Evolutionary conservation across 2,113 vertebrate species (phyloP).

Genomic region (Cololabis saira): DNA sequence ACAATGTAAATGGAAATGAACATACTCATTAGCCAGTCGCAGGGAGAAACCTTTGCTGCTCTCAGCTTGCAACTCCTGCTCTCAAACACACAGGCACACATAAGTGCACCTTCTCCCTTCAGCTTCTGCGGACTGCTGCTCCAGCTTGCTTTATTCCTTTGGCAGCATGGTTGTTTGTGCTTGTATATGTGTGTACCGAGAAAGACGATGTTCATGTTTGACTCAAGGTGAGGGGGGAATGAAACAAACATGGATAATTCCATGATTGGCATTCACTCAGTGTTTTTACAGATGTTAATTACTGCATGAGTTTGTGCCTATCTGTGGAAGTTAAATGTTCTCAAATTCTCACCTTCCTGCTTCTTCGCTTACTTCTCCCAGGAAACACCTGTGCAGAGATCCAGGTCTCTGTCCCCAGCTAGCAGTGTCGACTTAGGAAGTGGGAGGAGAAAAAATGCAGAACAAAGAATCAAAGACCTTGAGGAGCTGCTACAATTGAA

Average conservation of each 20-base stretch:
- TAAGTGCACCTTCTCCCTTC: slow-evolving; percentile 58
- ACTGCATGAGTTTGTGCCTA: slow-evolving; percentile 84
- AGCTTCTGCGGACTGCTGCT: slow-evolving; percentile 86
- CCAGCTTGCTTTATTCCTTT: slow-evolving; percentile 92
- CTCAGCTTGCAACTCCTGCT: slow-evolving; percentile 77
- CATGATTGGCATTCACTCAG: slow-evolving; percentile 93
- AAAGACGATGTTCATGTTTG: slow-evolving; percentile 59
- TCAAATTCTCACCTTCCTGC: slow-evolving; percentile 80
- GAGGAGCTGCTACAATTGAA: slow-evolving; percentile 87
- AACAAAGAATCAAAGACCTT: slow-evolving; percentile 86
- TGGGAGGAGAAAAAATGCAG: slow-evolving; percentile 79
- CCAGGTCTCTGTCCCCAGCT: slow-evolving; percentile 94
- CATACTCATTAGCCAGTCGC: slow-evolving; percentile 99
- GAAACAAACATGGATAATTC: slow-evolving; percentile 83
- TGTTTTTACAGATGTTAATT: slow-evolving; percentile 89
- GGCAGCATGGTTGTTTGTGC: slow-evolving; percentile 87
- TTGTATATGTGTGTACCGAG: slow-evolving; percentile 56
- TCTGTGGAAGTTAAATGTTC: slow-evolving; percentile 83
- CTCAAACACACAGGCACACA: slow-evolving; percentile 49
- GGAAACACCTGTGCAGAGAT: slow-evolving; percentile 91
- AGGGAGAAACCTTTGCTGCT: slow-evolving; percentile 91
- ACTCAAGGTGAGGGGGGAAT: slow-evolving; percentile 63
- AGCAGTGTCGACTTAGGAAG: slow-evolving; percentile 78
- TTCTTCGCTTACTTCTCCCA: slow-evolving; percentile 87
- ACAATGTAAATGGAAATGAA: slow-evolving; percentile 99